These are phyloP conservation scores for Anthopleura xanthogrammica DNA, from an alignment of 92 coral and sea anemone species.

Conservation along the genomic window DNA sequence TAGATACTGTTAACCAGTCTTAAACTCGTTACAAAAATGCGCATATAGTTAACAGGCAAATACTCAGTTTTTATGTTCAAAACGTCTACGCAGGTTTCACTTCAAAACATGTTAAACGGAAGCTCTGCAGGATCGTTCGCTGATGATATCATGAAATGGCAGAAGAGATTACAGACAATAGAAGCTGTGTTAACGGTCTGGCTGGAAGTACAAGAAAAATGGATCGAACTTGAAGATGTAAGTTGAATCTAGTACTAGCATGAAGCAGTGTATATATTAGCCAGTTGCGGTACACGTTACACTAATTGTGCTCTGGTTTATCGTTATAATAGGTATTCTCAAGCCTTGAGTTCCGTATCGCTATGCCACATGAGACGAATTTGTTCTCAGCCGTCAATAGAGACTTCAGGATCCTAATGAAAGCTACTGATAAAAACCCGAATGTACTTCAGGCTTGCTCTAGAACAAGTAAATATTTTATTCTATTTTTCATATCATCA, in stretches of 20 bases:
- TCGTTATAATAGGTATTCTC: conserved; percentile 72
- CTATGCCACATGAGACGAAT: conserved; percentile 98
- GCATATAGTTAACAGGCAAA: background rate
- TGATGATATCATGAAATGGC: conserved; percentile 97
- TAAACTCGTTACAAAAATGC: background rate
- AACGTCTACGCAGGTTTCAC: conserved; percentile 64
- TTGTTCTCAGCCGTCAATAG: conserved; percentile 97
- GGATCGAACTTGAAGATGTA: conserved; percentile 97
- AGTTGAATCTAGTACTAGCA: conserved; percentile 20
- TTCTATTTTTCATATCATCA: background rate
- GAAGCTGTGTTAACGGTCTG: conserved; percentile 95
- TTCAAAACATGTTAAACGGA: conserved; percentile 96
- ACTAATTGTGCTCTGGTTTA: background rate
- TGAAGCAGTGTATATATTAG: background rate
- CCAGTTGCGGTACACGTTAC: background rate
- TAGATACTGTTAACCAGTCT: too few species aligned
- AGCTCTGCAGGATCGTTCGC: conserved; percentile 98
- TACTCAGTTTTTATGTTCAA: background rate
- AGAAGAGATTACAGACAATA: conserved; percentile 90
- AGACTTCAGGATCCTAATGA: conserved; percentile 94
- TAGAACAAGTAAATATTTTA: conserved; percentile 66
- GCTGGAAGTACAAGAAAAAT: conserved; percentile 97
- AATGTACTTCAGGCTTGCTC: conserved; percentile 97
- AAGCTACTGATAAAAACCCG: conserved; percentile 93
- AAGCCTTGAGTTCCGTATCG: conserved; percentile 91